Evolutionary conservation across 1,140 invertebrate species (phyloP), one percentile per base, ranked within the genome.

Genomic region (Lepidurus packardi): DNA sequence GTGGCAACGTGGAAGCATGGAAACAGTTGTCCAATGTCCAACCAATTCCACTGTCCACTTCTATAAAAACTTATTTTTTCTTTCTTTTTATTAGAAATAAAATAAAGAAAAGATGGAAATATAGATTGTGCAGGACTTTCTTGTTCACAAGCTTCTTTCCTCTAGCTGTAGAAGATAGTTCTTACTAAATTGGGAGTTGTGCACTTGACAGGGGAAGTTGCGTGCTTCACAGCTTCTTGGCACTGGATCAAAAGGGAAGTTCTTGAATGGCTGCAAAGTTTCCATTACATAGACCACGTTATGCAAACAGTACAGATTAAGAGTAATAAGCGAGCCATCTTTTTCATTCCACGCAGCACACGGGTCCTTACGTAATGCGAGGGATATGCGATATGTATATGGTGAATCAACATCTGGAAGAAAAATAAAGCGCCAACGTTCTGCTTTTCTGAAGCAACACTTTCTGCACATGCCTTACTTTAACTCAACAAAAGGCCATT

Each of bases 1-100:
- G 53, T 65, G 53, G 53, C 53, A 65, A 65, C 53, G 13, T 65
- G n/a, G n/a, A 65, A 65, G 21, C 53, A 65, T 65, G 53, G 53
- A 65, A 65, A 65, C 53, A 65, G 53, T 65, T 65, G 13, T 21
- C 53, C 53, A 65, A 16, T 65, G 53, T 21, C 53, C n/a, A 65
- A 16, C 53, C 53, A 65, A 65, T 65, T 13, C 53, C 53, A n/a
- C 53, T 65, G 53, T 65, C 53, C 16, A 65, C 21, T 65, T 21
- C 45, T 7, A 16, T 34, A 34, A 34, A 34, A 4, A 34, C 34
- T 34, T 34, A n/a, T 34, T 34, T 4, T 34, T 34, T 34, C 34
- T 9, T 65, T 16, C n/a, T 21, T 65, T 11, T 21, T 65, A n/a
- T 65, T 3, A 3, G 9, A 47, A 8, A 47, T 11, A 47, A 47